Evolutionary conservation across 2,888 invertebrate genomes (phyloP).

Genomic region (Trichogramma dendrolimi): DNA sequence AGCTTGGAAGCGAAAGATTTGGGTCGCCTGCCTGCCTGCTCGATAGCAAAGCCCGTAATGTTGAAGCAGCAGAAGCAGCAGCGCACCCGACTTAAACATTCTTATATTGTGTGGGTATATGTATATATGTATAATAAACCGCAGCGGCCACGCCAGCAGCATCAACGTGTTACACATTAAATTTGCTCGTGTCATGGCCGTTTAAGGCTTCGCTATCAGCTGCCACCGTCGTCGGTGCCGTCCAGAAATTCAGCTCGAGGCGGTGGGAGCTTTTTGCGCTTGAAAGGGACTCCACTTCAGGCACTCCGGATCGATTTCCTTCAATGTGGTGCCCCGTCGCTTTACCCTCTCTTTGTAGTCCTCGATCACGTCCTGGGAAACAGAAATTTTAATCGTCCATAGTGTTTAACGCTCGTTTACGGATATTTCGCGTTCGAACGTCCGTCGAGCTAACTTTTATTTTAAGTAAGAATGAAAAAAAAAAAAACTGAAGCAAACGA

Average conservation of each 20-base stretch:
- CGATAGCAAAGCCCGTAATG: too few relatives aligned
- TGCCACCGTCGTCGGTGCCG: background rate
- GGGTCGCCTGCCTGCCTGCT: too few relatives aligned
- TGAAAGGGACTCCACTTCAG: conserved; percentile 84
- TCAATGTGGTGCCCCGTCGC: conserved; percentile 69
- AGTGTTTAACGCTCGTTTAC: background rate
- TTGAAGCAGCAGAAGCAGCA: too few relatives aligned
- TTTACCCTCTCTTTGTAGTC: conserved; percentile 83
- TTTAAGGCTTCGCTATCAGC: conserved; percentile 5
- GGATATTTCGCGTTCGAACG: background rate
- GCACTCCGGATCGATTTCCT: conserved; percentile 82
- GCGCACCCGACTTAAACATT: too few relatives aligned
- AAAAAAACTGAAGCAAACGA: background rate
- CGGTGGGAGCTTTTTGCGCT: conserved; percentile 57
- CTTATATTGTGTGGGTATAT: too few relatives aligned
- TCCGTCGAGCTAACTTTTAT: background rate
- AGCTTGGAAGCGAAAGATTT: too few relatives aligned
- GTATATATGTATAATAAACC: background rate
- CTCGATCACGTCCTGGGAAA: conserved; percentile 79
- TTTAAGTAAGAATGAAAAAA: background rate
- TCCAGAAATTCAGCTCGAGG: conserved; percentile 44
- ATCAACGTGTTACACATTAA: conserved; percentile 24
- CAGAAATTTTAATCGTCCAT: conserved; percentile 8
- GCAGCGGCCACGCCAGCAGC: conserved; percentile 1
- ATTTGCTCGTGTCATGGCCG: conserved; percentile 23